These are phyloP conservation scores for Anolis apletophallus DNA, from an alignment of 2,797 vertebrate genomes.

Conservation along the genomic window DNA sequence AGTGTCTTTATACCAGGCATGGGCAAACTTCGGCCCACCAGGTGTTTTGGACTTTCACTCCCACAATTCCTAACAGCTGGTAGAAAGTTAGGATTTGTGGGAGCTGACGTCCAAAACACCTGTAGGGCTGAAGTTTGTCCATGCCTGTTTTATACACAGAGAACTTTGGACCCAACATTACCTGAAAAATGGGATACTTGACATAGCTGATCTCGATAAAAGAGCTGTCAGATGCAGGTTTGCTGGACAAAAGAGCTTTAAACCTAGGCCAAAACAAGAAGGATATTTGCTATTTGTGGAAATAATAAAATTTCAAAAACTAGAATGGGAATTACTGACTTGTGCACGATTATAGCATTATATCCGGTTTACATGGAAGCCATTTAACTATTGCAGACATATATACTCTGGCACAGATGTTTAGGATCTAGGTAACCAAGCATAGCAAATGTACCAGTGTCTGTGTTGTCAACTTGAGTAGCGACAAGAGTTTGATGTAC, in stretches of 20 bases:
- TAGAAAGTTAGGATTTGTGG: no score
- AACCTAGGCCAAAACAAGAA: conserved; percentile 84
- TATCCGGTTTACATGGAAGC: neutral
- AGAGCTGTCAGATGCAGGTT: conserved; percentile 92
- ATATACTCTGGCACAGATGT: neutral
- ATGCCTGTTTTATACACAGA: neutral
- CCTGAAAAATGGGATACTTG: conserved; percentile 99
- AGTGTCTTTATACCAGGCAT: no score
- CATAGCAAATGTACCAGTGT: neutral
- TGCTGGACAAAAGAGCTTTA: conserved; percentile 96
- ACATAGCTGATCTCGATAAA: conserved; percentile 98
- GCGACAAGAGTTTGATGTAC: neutral
- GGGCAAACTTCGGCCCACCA: no score
- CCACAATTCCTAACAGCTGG: no score
- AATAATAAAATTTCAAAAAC: conserved; percentile 19
- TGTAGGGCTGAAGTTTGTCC: no score
- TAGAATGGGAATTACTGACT: conserved; percentile 72
- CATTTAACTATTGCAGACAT: neutral
- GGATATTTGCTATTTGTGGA: conserved; percentile 25
- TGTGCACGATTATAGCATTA: neutral
- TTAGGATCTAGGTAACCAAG: neutral
- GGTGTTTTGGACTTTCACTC: no score
- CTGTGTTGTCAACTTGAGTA: neutral
- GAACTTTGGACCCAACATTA: conserved; percentile 66
- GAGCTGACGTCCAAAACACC: no score